These are phyloP conservation scores for Acleris emargana DNA, from an alignment of 2,888 invertebrate genomes.

Conservation along the genomic window DNA sequence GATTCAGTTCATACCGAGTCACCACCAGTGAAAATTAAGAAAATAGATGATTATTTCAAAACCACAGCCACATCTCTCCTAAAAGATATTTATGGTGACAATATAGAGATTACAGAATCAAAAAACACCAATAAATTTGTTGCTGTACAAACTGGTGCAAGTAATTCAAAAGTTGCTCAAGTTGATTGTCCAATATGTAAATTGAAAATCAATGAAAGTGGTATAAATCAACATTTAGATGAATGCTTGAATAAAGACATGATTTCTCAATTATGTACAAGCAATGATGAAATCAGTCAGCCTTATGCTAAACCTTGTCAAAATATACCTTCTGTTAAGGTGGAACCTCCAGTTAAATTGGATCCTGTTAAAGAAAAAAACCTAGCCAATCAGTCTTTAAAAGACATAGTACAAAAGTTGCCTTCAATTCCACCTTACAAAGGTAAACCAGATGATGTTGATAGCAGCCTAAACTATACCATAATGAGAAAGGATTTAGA, in stretches of 20 bases:
- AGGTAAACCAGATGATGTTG: conserved; percentile 1
- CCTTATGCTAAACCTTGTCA: conserved; percentile 1
- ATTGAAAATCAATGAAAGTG: conserved; percentile 51
- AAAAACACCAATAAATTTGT: conserved; percentile 52
- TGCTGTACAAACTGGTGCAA: conserved; percentile 42
- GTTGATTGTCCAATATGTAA: conserved; percentile 81
- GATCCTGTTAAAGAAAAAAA: background rate
- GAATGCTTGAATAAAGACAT: conserved; percentile 73
- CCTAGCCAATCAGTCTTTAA: conserved; percentile 18
- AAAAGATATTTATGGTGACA: conserved; percentile 72
- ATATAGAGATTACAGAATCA: conserved; percentile 57
- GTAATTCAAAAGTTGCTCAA: conserved; percentile 41
- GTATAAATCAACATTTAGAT: conserved; percentile 75
- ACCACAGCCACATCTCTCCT: conserved; percentile 56
- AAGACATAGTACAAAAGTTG: conserved; percentile 29
- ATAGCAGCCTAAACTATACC: conserved; percentile 1
- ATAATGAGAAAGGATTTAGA: conserved; percentile 12
- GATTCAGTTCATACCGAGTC: conserved; percentile 42
- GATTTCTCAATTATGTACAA: conserved; percentile 54
- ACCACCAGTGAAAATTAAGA: conserved; percentile 66
- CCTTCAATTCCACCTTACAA: conserved; percentile 22
- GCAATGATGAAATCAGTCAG: conserved; percentile 7
- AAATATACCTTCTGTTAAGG: conserved; percentile 6
- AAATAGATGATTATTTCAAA: conserved; percentile 73
- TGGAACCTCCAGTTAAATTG: background rate